Percentiles rank a stretch among this genome's conserved stretches.
These are phyloP conservation scores for Limnephilus rhombicus DNA, from an alignment of 2,888 invertebrate genomes.

Conservation along the genomic window DNA sequence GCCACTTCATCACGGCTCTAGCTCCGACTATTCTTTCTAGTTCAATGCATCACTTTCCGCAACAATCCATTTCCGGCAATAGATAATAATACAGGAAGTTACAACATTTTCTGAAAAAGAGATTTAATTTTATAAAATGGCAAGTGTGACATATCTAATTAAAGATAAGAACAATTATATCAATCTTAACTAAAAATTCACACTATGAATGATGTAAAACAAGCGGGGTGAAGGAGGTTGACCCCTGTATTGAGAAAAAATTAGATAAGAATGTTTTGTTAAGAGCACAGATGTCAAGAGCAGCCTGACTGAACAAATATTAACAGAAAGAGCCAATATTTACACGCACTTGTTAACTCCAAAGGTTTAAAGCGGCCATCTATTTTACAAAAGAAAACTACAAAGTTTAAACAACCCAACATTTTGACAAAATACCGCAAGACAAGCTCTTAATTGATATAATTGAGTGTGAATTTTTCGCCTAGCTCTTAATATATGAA, in stretches of 20 bases:
- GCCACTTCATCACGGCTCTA: slow-evolving; percentile 62
- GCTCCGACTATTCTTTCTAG: background rate
- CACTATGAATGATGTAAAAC: background rate
- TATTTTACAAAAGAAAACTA: background rate
- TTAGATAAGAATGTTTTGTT: slow-evolving; percentile 28
- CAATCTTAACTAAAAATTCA: background rate
- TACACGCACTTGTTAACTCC: slow-evolving; percentile 4
- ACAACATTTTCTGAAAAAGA: slow-evolving; percentile 7
- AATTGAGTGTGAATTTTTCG: background rate
- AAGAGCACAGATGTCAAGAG: slow-evolving; percentile 32
- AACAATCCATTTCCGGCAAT: background rate
- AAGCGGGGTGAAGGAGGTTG: slow-evolving; percentile 27
- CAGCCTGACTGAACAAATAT: slow-evolving; percentile 26
- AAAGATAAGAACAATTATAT: background rate
- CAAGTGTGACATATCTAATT: background rate
- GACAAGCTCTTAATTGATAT: background rate
- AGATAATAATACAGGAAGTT: background rate
- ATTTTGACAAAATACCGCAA: background rate
- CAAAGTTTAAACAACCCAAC: background rate
- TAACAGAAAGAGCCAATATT: slow-evolving; percentile 6
- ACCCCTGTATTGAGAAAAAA: slow-evolving; percentile 21
- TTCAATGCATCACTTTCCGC: background rate
- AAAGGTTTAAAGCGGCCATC: background rate
- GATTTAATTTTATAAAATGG: background rate
- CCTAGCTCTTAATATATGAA: background rate